Base-by-base conservation (phyloP, 2,113 vertebrate genomes). In the Donacobius atricapilla region DNA sequence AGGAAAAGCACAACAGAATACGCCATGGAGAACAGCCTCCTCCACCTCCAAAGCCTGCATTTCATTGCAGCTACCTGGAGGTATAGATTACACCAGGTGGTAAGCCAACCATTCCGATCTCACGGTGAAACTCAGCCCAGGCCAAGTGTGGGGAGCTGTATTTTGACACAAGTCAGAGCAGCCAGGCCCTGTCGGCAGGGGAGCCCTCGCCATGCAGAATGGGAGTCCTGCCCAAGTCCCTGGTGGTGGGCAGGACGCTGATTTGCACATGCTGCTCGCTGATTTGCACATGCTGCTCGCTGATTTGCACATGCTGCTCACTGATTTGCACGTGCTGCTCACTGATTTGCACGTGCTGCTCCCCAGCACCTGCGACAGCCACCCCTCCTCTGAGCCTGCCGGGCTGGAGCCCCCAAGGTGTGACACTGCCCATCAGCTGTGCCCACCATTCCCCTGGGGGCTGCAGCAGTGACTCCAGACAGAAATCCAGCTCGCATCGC, bases 1-100 rank as follows among this genome's bases (percentile, higher is more conserved):
- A 94, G 76, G 76, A 91, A 95, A 93, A 96, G 96, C 93, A 96
- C 82, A 81, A 60, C 68, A 92, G 92, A 94, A 90, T 66, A 60
- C 18, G 12, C 92, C 56, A 1, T 5, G 45, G 88, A 95, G 79
- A 92, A 12, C 68, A 86, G 54, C 45, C 82, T 70, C 86, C 54
- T 88, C 87, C 79, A 81, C 20, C 79, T 83, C 85, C 68, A 19
- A 24, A 70, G 70, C 8, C 87, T 83, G 63, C 23, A 45, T 64
- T 85, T 95, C 75, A 58, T 6, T 72, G 61, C 84, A 92, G 85
- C 64, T 93, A 94, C 92, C 90, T 85, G 73, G 47, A 65, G 11
- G 45, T 39, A 21, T 40, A 10, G 79, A 68, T 93, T 71, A 93
- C 85, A 75, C 27, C 85, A 94, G 79, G 47, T 93, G 51, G 60